A percentile compares a stretch with the other conserved stretches of the same genome.
These are phyloP conservation scores for Oligia fasciuncula DNA, from an alignment of 2,888 invertebrate genomes.

Conservation along the genomic window DNA sequence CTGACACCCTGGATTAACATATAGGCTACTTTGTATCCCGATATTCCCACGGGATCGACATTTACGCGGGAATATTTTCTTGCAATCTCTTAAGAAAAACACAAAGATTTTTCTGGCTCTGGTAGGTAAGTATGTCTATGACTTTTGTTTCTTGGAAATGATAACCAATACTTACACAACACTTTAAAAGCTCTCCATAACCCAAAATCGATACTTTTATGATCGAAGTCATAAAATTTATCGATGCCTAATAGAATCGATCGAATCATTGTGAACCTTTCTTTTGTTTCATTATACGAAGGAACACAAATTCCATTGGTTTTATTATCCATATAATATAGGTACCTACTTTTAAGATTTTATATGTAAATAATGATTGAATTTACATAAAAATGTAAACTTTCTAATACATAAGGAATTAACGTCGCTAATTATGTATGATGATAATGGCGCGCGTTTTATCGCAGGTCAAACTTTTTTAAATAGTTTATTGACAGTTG, in stretches of 20 bases:
- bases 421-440: conserved; percentile 59
- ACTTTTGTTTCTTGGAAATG: neutral
- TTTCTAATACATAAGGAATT: conserved; percentile 62
- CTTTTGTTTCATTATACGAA: conserved; percentile 50
- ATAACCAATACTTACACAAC: neutral
- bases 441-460: conserved; percentile 46
- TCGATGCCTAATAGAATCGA: conserved; percentile 26
- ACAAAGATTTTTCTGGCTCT: neutral
- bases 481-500: conserved; percentile 24
- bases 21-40: too few relatives aligned
- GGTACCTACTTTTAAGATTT: conserved; percentile 14
- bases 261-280: conserved; percentile 34
- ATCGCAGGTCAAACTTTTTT: conserved; percentile 41
- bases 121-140: neutral
- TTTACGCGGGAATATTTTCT: neutral
- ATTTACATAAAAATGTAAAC: conserved; percentile 66
- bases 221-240: conserved; percentile 32
- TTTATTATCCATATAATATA: conserved; percentile 35
- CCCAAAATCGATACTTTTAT: conserved; percentile 30
- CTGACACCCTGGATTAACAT: too few relatives aligned
- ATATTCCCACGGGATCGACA: too few relatives aligned
- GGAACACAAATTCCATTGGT: conserved; percentile 41
- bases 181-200: neutral
- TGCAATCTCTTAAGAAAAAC: neutral
- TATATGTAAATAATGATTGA: conserved; percentile 37